A percentile compares a stretch with the other conserved stretches of the same genome.
Evolutionary conservation across 2,797 vertebrate genomes (phyloP).

Genomic region (Cottoperca gobio): DNA sequence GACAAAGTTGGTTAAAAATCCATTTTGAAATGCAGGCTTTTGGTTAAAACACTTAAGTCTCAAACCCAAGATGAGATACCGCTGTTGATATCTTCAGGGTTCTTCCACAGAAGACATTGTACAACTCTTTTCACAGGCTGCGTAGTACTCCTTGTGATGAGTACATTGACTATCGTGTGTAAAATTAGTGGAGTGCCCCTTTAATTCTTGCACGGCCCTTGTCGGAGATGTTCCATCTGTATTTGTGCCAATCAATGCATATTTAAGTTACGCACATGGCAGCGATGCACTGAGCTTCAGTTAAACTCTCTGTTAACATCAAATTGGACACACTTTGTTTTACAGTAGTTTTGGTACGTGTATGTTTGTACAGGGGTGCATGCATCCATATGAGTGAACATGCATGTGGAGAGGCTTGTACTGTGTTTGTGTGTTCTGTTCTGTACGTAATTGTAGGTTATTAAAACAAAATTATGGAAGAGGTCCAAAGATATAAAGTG

Average conservation of each 20-base stretch:
- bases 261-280: not conserved
- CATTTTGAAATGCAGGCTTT: not conserved
- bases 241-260: not conserved
- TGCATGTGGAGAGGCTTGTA: not conserved
- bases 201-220: not conserved
- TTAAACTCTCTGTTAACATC: not conserved
- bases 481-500: slow-evolving; percentile 9
- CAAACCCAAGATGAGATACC: not conserved
- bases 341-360: slow-evolving; percentile 8
- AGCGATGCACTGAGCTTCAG: not conserved
- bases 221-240: not conserved
- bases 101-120: too few species aligned
- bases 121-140: not conserved
- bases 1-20: too few species aligned
- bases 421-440: slow-evolving; percentile 8
- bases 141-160: not conserved
- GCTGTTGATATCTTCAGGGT: not conserved
- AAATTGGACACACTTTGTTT: not conserved
- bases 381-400: slow-evolving; percentile 16
- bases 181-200: not conserved
- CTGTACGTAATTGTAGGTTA: slow-evolving; percentile 14
- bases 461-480: slow-evolving; percentile 22
- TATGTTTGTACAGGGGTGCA: slow-evolving; percentile 8
- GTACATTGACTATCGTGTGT: not conserved
- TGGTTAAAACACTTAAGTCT: not conserved